A percentile compares a stretch with the other conserved stretches of the same genome.
These are phyloP conservation scores for Catocala sponsa DNA, from an alignment of 2,888 invertebrate genomes.

Conservation along the genomic window DNA sequence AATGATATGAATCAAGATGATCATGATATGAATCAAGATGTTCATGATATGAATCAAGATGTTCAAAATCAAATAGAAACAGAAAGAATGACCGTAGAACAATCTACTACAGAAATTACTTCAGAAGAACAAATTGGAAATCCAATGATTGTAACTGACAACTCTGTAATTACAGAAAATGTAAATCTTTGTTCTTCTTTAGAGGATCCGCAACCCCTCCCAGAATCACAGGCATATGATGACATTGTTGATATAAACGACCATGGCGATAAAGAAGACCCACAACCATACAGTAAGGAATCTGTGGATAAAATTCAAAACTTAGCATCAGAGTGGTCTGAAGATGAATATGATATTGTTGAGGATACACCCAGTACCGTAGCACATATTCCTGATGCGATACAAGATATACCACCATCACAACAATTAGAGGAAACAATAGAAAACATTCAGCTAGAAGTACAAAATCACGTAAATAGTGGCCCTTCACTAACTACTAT, in stretches of 20 bases:
- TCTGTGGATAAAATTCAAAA: conserved; percentile 64
- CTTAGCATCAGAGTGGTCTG: conserved; percentile 77
- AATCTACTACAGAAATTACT: conserved; percentile 6
- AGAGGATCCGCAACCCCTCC: conserved; percentile 22
- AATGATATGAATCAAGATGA: conserved; percentile 19
- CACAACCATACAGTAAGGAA: conserved; percentile 38
- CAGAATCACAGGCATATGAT: conserved; percentile 48
- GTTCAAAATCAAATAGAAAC: conserved; percentile 7
- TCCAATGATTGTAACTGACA: conserved; percentile 15
- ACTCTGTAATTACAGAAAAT: conserved; percentile 23
- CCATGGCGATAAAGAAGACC: conserved; percentile 21
- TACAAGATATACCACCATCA: conserved; percentile 21
- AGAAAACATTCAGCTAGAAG: conserved; percentile 82
- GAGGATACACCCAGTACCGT: conserved; percentile 20
- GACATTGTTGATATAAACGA: conserved; percentile 39
- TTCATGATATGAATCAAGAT: conserved; percentile 13
- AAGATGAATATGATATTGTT: conserved; percentile 67
- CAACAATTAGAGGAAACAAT: conserved; percentile 76
- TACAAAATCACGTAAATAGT: conserved; percentile 69
- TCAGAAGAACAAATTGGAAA: conserved; percentile 23
- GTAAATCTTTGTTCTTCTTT: conserved; percentile 14
- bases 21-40: conserved; percentile 18
- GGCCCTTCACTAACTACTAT: conserved; percentile 28
- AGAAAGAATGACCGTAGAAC: conserved; percentile 19
- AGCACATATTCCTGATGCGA: conserved; percentile 3